phyloP scores from a whole-genome alignment of 2,113 vertebrate genomes.

The Thryonomys swinderianus region DNA sequence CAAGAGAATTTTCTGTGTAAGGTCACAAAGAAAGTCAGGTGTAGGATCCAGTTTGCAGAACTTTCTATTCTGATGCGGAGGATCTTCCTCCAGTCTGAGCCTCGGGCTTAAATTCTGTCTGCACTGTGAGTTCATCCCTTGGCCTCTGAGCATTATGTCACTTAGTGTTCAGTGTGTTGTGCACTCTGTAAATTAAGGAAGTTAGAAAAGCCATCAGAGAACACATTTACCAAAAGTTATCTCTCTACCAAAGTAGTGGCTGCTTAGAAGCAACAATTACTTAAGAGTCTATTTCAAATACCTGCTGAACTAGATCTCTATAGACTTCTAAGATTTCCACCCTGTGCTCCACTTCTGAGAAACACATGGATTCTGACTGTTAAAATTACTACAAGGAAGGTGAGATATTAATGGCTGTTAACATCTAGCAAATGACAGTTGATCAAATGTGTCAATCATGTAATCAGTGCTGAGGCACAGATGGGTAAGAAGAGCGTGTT shows the following conservation, averaged over 20 bases:
- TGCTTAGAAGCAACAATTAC: background rate
- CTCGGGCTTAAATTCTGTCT: background rate
- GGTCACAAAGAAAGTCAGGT: background rate
- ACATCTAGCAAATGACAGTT: background rate
- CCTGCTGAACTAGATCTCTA: background rate
- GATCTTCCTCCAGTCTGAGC: background rate
- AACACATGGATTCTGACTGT: background rate
- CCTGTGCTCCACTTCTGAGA: background rate
- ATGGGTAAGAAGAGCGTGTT: background rate
- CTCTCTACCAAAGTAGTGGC: background rate
- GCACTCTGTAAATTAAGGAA: background rate
- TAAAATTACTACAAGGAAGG: background rate
- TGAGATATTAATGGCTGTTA: background rate
- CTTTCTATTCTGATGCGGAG: background rate
- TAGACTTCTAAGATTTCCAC: background rate
- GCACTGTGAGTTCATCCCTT: background rate
- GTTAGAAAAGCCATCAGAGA: background rate
- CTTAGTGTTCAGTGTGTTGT: background rate
- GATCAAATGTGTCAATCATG: background rate
- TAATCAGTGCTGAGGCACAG: background rate
- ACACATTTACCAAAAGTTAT: background rate
- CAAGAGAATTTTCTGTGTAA: background rate
- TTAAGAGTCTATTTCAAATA: background rate
- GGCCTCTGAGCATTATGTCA: background rate
- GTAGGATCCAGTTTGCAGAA: background rate